These are phyloP conservation scores for Folsomia candida DNA, from an alignment of 2,888 invertebrate genomes.

Conservation along the genomic window DNA sequence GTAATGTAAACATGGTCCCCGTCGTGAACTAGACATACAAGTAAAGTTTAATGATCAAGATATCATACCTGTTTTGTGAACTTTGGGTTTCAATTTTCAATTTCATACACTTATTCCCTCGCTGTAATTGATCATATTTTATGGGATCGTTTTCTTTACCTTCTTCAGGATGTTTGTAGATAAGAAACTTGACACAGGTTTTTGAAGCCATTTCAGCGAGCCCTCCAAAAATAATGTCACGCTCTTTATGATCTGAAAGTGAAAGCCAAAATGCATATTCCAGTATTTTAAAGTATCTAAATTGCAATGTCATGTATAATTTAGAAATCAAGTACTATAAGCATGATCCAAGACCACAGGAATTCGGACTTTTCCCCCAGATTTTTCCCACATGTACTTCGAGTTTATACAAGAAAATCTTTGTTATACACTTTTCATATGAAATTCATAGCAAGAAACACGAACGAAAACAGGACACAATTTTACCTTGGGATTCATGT, in stretches of 20 bases:
- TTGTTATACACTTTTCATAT: too few species aligned
- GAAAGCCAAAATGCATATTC: background rate
- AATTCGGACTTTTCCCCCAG: slow-evolving; percentile 25
- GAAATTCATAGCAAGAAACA: too few species aligned
- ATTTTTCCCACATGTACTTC: slow-evolving; percentile 37
- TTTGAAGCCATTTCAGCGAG: slow-evolving; percentile 38
- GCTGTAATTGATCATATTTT: too few species aligned
- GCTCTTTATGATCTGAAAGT: slow-evolving; percentile 29
- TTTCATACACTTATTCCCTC: too few species aligned
- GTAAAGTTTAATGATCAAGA: too few species aligned
- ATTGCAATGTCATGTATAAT: background rate
- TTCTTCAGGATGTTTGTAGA: slow-evolving; percentile 29
- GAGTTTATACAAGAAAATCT: too few species aligned
- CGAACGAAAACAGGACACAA: too few species aligned
- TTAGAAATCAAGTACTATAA: slow-evolving; percentile 26
- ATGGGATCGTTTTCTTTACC: too few species aligned
- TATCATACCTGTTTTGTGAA: too few species aligned
- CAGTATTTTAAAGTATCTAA: background rate
- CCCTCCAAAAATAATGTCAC: slow-evolving; percentile 32
- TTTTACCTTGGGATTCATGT: slow-evolving; percentile 41
- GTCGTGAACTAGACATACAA: too few species aligned
- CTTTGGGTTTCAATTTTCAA: too few species aligned
- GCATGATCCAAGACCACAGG: slow-evolving; percentile 36
- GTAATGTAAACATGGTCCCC: slow-evolving; percentile 32
- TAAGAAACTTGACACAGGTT: slow-evolving; percentile 37